Evolutionary conservation across 2,888 invertebrate species (phyloP).

Genomic region (Orthosia gothica): DNA sequence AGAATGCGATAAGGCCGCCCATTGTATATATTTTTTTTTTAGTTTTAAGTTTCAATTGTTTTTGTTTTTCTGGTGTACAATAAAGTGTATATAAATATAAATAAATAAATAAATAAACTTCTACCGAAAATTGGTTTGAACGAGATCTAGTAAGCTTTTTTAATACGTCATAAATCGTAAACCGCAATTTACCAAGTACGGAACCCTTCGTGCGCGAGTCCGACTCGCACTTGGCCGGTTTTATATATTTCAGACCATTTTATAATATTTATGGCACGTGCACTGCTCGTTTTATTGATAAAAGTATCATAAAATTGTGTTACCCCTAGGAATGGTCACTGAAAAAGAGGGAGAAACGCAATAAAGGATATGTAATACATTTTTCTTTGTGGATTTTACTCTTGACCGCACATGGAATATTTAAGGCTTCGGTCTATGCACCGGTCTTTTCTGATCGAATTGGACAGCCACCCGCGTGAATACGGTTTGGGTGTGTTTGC

Average conservation of each 20-base stretch:
- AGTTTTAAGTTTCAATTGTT: no score
- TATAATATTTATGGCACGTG: constrained; percentile 64
- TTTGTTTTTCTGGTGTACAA: no score
- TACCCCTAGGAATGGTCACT: constrained; percentile 71
- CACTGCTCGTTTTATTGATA: constrained; percentile 77
- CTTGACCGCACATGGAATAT: constrained; percentile 91
- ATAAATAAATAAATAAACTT: no score
- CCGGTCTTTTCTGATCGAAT: constrained; percentile 81
- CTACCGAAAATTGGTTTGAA: no score
- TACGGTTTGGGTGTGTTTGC: constrained; percentile 78
- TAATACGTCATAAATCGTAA: no score
- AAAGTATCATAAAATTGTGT: constrained; percentile 82
- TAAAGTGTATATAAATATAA: no score
- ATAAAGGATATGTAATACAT: constrained; percentile 90
- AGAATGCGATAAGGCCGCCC: no score
- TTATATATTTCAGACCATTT: constrained; percentile 46
- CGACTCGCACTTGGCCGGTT: no score
- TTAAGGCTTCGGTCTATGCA: constrained; percentile 85
- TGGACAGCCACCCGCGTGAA: constrained; percentile 86
- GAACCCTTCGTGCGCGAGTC: no score
- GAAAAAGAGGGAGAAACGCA: constrained; percentile 84
- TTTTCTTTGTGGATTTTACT: constrained; percentile 91
- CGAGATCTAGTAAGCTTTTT: no score
- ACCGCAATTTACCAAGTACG: no score
- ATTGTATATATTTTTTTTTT: no score